Base-by-base conservation (phyloP, 2,113 vertebrate genomes). In the Numenius arquata region DNA sequence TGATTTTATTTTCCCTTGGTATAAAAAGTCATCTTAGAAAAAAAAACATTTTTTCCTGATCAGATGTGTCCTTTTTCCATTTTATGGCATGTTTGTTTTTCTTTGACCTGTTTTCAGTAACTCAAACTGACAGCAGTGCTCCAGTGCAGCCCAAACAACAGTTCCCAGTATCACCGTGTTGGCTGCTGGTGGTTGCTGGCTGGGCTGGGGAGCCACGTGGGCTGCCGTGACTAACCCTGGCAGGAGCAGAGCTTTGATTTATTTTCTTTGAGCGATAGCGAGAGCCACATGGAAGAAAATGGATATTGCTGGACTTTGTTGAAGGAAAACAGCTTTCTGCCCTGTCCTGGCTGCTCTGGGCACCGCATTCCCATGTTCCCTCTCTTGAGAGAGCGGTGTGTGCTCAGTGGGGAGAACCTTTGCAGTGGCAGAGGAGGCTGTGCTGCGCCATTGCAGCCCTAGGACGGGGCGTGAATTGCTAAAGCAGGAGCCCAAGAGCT, bases 1-100 rank as follows among this genome's bases (percentile, higher is more conserved):
- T 91, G 53, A 22, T 90, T 92, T 88, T 91, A 58, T 92, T 91
- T 93, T 65, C 65, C 48, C 43, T 79, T 79, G 80, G 82, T 81
- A 32, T 2, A 87, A 70, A 91, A 96, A 86, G 56, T 59, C 65
- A 78, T 87, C 66, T 45, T 56, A 45, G 70, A 38, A 63, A 61
- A 70, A 81, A 56, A 70, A 84, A 53, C n/a, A 71, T 45, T 18
- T 88, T 59, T 45, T 73, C 74, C 74, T 41, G 48, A 79, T 92
- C 41, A 58, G 34, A 10, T 40, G 30, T 43, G 75, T 94, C 82
- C 71, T 89, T 79, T 94, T 80, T 67, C 73, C 70, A 1, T 50
- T 88, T 92, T 81, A 41, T 66, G 59, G 61, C 58, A 0, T 70
- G 74, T 89, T 96, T 95, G 87, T 79, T 96, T 96, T 93, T 0